Conservation (phyloP, 2,113 vertebrate species). For the Podocnemis expansa region DNA sequence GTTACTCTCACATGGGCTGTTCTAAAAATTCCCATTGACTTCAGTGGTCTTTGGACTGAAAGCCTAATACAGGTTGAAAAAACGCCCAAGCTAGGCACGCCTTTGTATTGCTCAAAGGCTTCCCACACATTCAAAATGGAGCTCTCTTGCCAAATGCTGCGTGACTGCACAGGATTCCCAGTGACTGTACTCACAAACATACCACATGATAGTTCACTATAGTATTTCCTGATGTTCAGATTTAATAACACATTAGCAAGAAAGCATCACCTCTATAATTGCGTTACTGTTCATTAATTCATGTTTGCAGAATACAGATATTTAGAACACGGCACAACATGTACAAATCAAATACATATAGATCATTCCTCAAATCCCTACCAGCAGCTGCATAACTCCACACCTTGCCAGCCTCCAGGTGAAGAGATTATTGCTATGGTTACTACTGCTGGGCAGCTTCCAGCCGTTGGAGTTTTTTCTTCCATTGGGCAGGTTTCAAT, state of each 20-base stretch:
- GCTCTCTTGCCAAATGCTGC: fast-evolving
- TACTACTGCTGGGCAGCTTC: neutral
- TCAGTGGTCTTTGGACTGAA: fast-evolving
- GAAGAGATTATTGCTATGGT: fast-evolving
- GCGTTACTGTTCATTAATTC: fast-evolving
- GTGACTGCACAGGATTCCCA: fast-evolving
- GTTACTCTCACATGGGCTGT: neutral
- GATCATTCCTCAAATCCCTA: fast-evolving
- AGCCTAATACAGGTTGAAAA: neutral
- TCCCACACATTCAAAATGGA: neutral
- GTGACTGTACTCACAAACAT: fast-evolving
- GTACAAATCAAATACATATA: fast-evolving
- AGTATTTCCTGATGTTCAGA: fast-evolving
- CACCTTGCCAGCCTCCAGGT: neutral
- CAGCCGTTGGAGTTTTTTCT: fast-evolving
- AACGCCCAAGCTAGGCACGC: fast-evolving
- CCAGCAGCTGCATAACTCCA: neutral
- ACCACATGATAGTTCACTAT: fast-evolving
- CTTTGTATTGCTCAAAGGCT: neutral
- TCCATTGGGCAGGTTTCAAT: neutral
- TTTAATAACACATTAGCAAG: neutral
- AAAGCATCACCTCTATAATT: neutral
- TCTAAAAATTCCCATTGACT: neutral
- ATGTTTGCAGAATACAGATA: neutral
- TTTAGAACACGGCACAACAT: neutral